Percentiles rank a stretch among this genome's conserved stretches.
Conservation (phyloP, 1,140 invertebrate species). For the Nixonia krombeini region DNA sequence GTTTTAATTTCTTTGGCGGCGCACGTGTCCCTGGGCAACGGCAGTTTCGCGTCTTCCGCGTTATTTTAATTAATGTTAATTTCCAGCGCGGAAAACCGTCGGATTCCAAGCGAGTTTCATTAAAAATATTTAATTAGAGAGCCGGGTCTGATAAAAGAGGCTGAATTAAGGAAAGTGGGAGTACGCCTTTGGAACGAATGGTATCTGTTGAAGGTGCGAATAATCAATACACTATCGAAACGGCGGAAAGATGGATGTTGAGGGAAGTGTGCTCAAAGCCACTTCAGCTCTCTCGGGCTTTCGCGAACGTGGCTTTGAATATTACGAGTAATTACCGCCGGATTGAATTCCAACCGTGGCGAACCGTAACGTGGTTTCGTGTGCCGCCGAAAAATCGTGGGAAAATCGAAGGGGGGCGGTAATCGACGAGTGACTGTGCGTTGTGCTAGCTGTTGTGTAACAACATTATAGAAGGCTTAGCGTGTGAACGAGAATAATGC, state of each 20-base stretch:
- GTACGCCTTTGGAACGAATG: background rate
- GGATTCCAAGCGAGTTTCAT: background rate
- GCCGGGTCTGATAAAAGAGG: background rate
- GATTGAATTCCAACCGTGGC: too few relatives aligned
- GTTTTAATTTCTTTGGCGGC: too few relatives aligned
- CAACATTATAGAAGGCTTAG: too few relatives aligned
- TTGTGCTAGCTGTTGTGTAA: too few relatives aligned
- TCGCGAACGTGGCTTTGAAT: background rate
- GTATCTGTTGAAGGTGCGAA: background rate
- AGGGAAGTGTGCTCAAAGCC: background rate
- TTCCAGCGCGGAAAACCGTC: background rate
- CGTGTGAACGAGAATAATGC: too few relatives aligned
- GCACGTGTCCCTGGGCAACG: too few relatives aligned
- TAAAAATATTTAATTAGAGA: background rate
- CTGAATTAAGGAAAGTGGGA: background rate
- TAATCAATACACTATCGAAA: conserved; percentile 3
- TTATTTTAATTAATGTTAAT: background rate
- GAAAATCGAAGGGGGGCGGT: too few relatives aligned
- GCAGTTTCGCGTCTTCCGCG: background rate
- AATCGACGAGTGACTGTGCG: too few relatives aligned
- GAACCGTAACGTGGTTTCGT: too few relatives aligned
- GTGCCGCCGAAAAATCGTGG: too few relatives aligned
- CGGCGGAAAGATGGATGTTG: conserved; percentile 4
- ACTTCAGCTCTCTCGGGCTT: background rate
- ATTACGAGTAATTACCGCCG: background rate